phyloP scores from a whole-genome alignment of 1,140 invertebrate genomes.

The Danaus plexippus region DNA sequence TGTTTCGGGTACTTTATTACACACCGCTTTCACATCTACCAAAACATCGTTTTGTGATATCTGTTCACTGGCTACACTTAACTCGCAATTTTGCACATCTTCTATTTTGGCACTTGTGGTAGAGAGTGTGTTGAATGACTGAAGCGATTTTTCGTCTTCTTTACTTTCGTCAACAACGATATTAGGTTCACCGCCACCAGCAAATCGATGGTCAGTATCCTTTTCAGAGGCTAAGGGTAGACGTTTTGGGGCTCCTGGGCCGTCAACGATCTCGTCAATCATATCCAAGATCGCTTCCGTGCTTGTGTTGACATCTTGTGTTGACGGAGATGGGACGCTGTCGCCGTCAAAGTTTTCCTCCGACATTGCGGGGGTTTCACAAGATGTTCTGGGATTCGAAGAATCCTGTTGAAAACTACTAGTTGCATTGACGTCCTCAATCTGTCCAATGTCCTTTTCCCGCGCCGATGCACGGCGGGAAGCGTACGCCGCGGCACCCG shows the following conservation, averaged over 20 bases:
- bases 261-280: slow-evolving; percentile 69
- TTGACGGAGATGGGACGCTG: slow-evolving; percentile 58
- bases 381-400: slow-evolving; percentile 43
- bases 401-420: slow-evolving; percentile 49
- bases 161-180: slow-evolving; percentile 8
- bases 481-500: slow-evolving; percentile 65
- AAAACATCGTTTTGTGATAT: slow-evolving; percentile 7
- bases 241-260: slow-evolving; percentile 56
- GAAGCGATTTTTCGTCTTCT: slow-evolving; percentile 11
- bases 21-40: slow-evolving; percentile 19
- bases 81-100: slow-evolving; percentile 19
- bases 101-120: slow-evolving; percentile 41
- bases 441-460: slow-evolving; percentile 64
- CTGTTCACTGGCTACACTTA: slow-evolving; percentile 22
- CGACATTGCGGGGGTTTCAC: slow-evolving; percentile 57
- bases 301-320: slow-evolving; percentile 62
- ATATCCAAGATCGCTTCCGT: slow-evolving; percentile 70
- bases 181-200: slow-evolving; percentile 16
- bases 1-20: slow-evolving; percentile 28
- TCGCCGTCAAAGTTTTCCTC: slow-evolving; percentile 65
- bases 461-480: slow-evolving; percentile 69
- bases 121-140: slow-evolving; percentile 16
- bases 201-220: slow-evolving; percentile 17
- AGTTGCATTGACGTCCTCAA: slow-evolving; percentile 61
- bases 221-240: slow-evolving; percentile 27